Percentiles rank a stretch among this genome's conserved stretches.
Conservation (phyloP, 2,888 invertebrate genomes). For the Acleris laterana region DNA sequence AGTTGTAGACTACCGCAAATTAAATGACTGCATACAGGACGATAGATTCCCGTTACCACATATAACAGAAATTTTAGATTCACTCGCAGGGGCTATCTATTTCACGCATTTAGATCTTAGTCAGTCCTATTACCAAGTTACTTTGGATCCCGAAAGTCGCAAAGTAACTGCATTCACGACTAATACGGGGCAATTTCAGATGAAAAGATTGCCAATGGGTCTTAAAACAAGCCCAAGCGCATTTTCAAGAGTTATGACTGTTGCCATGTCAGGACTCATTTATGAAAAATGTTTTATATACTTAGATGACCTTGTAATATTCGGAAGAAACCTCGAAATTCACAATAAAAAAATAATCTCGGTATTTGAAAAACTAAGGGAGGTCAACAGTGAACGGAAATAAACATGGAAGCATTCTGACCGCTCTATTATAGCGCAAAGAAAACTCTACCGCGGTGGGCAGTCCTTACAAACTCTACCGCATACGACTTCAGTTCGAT, state of each 20-base stretch:
- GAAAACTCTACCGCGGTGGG: too few species aligned
- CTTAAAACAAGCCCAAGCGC: not conserved
- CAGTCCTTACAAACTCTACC: too few species aligned
- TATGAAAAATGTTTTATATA: slow-evolving; percentile 3
- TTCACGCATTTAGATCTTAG: slow-evolving; percentile 8
- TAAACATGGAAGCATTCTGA: too few species aligned
- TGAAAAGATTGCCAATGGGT: slow-evolving; percentile 10
- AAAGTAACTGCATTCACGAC: slow-evolving; percentile 5
- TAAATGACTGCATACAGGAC: too few species aligned
- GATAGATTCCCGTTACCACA: too few species aligned
- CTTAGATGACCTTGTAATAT: not conserved
- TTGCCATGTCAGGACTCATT: slow-evolving; percentile 9
- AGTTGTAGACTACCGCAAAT: too few species aligned
- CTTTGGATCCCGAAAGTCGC: slow-evolving; percentile 2
- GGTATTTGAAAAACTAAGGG: too few species aligned
- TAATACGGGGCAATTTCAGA: slow-evolving; percentile 2
- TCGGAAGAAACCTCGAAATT: too few species aligned
- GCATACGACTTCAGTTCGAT: too few species aligned
- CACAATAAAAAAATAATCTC: too few species aligned
- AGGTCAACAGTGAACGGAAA: too few species aligned
- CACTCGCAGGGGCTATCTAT: slow-evolving; percentile 3
- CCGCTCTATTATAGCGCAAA: too few species aligned
- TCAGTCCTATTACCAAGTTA: slow-evolving; percentile 13
- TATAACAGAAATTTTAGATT: not conserved
- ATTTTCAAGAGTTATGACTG: slow-evolving; percentile 7